Evolutionary conservation across 2,797 vertebrate genomes (phyloP), one percentile per base, ranked within the genome.

Genomic region (Limnodromus scolopaceus): DNA sequence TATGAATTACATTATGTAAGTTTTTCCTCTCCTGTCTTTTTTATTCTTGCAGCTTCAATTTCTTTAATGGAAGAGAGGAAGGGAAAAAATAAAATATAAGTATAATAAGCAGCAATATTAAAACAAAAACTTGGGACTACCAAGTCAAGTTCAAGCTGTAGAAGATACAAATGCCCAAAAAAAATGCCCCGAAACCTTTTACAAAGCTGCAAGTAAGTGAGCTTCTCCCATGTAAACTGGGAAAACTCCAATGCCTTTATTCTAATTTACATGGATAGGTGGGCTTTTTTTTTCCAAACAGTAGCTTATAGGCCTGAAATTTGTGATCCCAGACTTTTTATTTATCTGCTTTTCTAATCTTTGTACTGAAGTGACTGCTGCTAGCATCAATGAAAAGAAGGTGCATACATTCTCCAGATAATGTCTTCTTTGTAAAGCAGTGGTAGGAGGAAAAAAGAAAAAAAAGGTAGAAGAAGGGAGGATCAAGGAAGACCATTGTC

Each of bases 1-100:
- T 55, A 87, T 77, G 70, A 90, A 91, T 93, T 94, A 48, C 28
- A 85, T 92, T 95, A 92, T 81, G 51, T 60, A 92, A 87, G 68
- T 55, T 84, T 83, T 93, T 92, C 19, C 60, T 25, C 9, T 72
- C 58, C 48, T 64, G 39, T 45, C 70, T 92, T 77, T 86, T 96
- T 92, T 69, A 79, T 82, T 77, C 60, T 93, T 91, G 48, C 9
- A 75, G 64, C 69, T 83, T 75, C 38, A 71, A 23, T 75, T 75
- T 81, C 46, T 28, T 89, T 82, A 91, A 90, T 87, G 77, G 55
- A 88, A 63, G 11, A 16, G 25, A 71, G 16, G 27, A 92, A 92
- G 68, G 34, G 32, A 91, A 23, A 3, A 90, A 94, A 90, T 65
- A 93, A 88, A 94, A 83, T 71, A 45, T 34, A 57, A 41, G 4